Base-by-base conservation (phyloP, 2,797 vertebrate species). In the Notoglanidium macrostoma region DNA sequence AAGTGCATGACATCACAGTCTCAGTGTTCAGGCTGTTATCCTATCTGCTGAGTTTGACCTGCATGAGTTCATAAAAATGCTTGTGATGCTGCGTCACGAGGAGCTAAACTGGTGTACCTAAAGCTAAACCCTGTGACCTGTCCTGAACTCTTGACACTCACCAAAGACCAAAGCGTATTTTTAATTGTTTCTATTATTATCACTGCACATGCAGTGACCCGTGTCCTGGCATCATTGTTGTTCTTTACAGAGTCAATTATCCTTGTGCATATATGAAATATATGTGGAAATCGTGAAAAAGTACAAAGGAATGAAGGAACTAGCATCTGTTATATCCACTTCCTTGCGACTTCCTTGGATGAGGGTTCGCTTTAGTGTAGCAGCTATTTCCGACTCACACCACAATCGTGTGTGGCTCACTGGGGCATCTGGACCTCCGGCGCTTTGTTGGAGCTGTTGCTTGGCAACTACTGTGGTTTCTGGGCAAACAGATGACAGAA, bases 391-490 rank as follows among this genome's bases (percentile, higher is more conserved):
- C 83, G 54, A 88, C 85, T 83, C 88, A 87, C 87, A 90, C 89
- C 85, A 65, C 84, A 88, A 9, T 85, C 84, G 87, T 91, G 89
- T 90, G 92, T 90, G 91, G 92, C 85, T 82, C 51, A 67, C 65
- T 21, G 19, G 73, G 77, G 65, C 88, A 67, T 80, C 55, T 35
- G 88, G 89, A 92, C 92, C 91, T 90, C 90, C 88, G 65, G 61
- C 44, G 74, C 63, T 73, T 72, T 88, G 79, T 90, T 86, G 78
- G 86, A 83, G 79, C 23, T 59, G 86, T 91, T 89, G 87, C 91
- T 85, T 87, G 73, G 90, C n/a, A 84, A 89, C 89, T 26, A 12
- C 3, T 26, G 54, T 17, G 26, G 35, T 74, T 65, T 81, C 46
- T 32, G 83, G 73, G 32, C 49, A 88, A 88, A 90, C 77, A 87